A percentile compares a stretch with the other conserved stretches of the same genome.
Evolutionary conservation across 2,113 vertebrate genomes (phyloP).

Genomic region (Chunga burmeisteri): DNA sequence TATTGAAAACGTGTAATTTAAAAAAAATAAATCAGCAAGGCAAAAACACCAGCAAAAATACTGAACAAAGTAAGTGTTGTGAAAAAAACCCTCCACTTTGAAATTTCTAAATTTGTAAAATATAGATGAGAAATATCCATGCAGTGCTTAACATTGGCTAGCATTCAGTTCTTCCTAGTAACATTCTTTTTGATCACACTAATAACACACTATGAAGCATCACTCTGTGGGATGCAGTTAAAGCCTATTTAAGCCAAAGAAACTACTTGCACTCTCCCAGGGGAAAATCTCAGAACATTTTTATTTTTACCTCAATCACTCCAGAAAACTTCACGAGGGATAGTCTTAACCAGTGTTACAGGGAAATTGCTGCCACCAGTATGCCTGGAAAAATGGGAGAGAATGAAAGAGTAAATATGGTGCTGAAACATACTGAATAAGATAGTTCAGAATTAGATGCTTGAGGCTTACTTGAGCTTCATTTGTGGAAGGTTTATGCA

Average conservation of each 20-base stretch:
- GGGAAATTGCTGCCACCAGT: conserved; percentile 44
- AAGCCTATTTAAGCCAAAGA: conserved; percentile 69
- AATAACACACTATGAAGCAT: conserved; percentile 67
- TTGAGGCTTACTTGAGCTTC: conserved; percentile 28
- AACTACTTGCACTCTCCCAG: conserved; percentile 59
- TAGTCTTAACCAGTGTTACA: not conserved
- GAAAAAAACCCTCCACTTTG: not conserved
- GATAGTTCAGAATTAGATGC: conserved; percentile 17
- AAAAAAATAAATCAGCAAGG: not conserved
- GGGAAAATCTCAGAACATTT: conserved; percentile 70
- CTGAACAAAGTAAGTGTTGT: not conserved
- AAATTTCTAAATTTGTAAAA: conserved; percentile 27
- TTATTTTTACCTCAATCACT: conserved; percentile 74
- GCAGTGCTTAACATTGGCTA: not conserved
- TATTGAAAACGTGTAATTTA: not conserved
- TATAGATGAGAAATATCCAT: not conserved
- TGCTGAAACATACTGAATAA: conserved; percentile 26
- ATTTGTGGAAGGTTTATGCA: not conserved
- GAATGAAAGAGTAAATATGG: conserved; percentile 24
- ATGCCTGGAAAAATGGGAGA: conserved; percentile 22
- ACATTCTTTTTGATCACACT: conserved; percentile 68
- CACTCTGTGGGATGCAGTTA: conserved; percentile 73
- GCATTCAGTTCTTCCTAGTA: conserved; percentile 21
- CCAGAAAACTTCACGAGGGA: conserved; percentile 62
- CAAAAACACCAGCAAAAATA: not conserved